Conservation (phyloP, 2,113 vertebrate genomes). For the Anhinga rufa region DNA sequence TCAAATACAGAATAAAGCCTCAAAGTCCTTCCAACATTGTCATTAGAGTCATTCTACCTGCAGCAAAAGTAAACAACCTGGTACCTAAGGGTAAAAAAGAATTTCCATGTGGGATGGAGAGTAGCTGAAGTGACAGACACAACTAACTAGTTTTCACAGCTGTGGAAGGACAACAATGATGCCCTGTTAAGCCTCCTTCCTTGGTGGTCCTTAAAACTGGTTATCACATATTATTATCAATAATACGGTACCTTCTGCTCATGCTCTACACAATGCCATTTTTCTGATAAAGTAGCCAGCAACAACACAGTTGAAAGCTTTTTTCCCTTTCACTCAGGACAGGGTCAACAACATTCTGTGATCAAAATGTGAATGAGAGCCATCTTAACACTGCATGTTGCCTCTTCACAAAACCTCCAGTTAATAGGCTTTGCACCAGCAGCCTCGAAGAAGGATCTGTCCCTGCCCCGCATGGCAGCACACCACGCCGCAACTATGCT, state of each 20-base stretch:
- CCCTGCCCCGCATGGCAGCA: background rate
- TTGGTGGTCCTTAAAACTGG: background rate
- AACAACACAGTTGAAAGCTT: background rate
- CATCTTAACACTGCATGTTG: background rate
- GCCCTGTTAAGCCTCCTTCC: background rate
- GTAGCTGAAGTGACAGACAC: background rate
- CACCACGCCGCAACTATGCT: background rate
- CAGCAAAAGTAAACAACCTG: background rate
- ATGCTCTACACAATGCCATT: fast-evolving
- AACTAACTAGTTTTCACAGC: background rate
- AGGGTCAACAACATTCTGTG: background rate
- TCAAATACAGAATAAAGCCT: background rate
- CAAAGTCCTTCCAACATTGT: background rate
- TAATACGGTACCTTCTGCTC: background rate
- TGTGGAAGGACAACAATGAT: background rate
- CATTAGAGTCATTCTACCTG: background rate
- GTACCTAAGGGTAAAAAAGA: background rate
- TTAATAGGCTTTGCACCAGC: background rate
- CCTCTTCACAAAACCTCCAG: background rate
- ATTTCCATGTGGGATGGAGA: background rate
- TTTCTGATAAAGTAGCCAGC: background rate
- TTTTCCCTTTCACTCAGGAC: background rate
- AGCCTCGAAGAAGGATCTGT: background rate
- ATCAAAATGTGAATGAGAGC: background rate
- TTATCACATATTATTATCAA: background rate